Percentiles rank a stretch among this genome's conserved stretches.
These are phyloP conservation scores for Pyrocoelia pectoralis DNA, from an alignment of 2,888 invertebrate genomes.

Conservation along the genomic window DNA sequence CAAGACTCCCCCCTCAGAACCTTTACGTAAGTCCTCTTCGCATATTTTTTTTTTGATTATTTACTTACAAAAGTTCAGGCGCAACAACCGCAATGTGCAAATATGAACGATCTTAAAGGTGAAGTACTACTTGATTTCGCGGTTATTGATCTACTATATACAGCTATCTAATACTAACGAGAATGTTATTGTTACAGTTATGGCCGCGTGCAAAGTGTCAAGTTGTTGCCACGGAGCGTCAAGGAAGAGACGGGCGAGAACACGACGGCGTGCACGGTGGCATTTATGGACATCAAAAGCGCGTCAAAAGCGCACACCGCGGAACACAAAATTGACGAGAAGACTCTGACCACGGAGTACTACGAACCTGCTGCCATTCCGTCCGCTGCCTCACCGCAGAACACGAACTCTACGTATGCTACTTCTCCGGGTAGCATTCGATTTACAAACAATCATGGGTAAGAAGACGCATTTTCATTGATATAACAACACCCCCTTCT, in stretches of 20 bases:
- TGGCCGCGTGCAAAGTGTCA: conserved; percentile 98
- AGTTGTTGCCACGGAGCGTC: conserved; percentile 76
- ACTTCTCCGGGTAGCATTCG: conserved; percentile 66
- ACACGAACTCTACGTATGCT: conserved; percentile 65
- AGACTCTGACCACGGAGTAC: conserved; percentile 88
- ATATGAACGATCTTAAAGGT: neutral
- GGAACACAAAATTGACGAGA: conserved; percentile 88
- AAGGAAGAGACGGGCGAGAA: conserved; percentile 66
- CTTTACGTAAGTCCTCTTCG: too few relatives aligned
- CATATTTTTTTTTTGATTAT: neutral
- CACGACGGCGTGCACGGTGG: conserved; percentile 86
- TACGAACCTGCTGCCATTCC: conserved; percentile 85
- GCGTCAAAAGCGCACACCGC: conserved; percentile 91
- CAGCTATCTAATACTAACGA: neutral
- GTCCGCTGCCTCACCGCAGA: conserved; percentile 62
- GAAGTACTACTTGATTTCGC: neutral
- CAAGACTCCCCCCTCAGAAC: neutral
- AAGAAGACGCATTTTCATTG: conserved; percentile 50
- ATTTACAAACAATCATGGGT: conserved; percentile 65
- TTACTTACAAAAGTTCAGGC: neutral
- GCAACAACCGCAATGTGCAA: neutral
- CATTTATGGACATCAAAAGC: conserved; percentile 97
- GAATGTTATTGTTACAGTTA: conserved; percentile 72
- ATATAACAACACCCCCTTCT: too few relatives aligned
- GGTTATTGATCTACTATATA: neutral